These are phyloP conservation scores for Nyctibius bracteatus DNA, from an alignment of 2,113 vertebrate genomes.

Conservation along the genomic window DNA sequence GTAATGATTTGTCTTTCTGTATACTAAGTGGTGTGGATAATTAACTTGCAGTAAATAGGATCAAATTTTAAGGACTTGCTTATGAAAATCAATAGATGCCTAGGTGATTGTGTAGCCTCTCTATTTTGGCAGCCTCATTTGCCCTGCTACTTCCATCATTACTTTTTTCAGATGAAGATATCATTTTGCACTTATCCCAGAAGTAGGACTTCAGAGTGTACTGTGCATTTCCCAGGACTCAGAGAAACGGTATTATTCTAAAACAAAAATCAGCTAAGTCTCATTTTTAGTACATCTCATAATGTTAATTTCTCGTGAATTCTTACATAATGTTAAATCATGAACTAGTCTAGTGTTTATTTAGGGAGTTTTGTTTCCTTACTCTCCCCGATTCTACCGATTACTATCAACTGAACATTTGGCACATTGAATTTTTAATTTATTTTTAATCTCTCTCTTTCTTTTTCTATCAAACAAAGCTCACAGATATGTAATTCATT, in stretches of 20 bases:
- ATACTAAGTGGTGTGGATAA: neutral
- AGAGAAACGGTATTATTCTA: neutral
- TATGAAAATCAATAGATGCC: neutral
- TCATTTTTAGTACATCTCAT: neutral
- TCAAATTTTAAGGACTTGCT: neutral
- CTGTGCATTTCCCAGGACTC: neutral
- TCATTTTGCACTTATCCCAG: neutral
- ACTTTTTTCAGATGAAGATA: neutral
- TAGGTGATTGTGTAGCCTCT: neutral
- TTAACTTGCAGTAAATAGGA: neutral
- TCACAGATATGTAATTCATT: neutral
- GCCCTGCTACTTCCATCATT: neutral
- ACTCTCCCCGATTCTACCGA: neutral
- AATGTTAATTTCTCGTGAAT: neutral
- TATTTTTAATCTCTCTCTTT: neutral
- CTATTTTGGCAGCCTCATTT: neutral
- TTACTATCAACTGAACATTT: neutral
- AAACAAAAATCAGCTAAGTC: neutral
- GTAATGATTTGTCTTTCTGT: neutral
- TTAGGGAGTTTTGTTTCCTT: neutral
- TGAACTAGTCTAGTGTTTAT: neutral
- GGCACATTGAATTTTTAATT: neutral
- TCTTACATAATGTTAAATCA: neutral
- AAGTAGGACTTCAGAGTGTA: neutral
- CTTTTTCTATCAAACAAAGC: neutral